These are phyloP conservation scores for Micromesistius poutassou DNA, from an alignment of 2,797 vertebrate species.

Conservation along the genomic window DNA sequence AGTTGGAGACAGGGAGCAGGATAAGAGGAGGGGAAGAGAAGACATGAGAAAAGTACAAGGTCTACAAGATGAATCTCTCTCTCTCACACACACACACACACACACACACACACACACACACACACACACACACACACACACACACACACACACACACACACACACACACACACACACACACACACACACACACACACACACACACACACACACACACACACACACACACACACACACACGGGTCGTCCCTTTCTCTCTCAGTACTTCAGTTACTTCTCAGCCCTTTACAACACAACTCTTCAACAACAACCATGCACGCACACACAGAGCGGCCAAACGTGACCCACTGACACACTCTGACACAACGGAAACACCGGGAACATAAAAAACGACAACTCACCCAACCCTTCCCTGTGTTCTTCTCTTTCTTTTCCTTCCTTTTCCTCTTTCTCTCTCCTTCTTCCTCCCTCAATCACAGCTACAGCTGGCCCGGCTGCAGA, in stretches of 20 bases:
- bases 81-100: constrained; percentile 33
- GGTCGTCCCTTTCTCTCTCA: not conserved
- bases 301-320: not conserved
- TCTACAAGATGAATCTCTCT: constrained; percentile 14
- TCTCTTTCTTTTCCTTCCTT: constrained; percentile 35
- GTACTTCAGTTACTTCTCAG: constrained; percentile 1
- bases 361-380: constrained; percentile 24
- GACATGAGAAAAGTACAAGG: constrained; percentile 15
- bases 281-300: not conserved
- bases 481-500: constrained; percentile 68
- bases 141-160: constrained; percentile 11
- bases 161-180: constrained; percentile 24
- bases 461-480: constrained; percentile 69
- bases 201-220: constrained; percentile 3
- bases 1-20: constrained; percentile 8
- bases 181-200: constrained; percentile 11
- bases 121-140: constrained; percentile 34
- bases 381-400: constrained; percentile 64
- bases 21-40: not conserved
- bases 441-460: constrained; percentile 47
- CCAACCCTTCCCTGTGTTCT: constrained; percentile 56
- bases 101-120: constrained; percentile 21
- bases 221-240: not conserved
- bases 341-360: not conserved
- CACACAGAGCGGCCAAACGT: not conserved